phyloP scores from a whole-genome alignment of 1,140 invertebrate species.

The Achatina immaculata region DNA sequence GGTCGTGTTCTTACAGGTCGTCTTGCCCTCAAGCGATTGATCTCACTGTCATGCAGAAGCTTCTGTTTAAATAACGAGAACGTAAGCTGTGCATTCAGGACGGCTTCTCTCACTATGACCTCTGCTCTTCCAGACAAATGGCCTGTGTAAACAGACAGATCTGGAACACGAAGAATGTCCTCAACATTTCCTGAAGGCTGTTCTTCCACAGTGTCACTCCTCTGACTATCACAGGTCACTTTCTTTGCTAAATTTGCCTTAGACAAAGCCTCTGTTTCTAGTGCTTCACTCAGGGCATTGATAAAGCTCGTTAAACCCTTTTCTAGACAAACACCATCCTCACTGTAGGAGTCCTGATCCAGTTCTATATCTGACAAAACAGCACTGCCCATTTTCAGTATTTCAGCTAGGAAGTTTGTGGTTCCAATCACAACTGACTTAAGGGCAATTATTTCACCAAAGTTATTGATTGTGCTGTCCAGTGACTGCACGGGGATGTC shows the following conservation, averaged over 20 bases:
- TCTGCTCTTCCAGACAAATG: conserved; percentile 40
- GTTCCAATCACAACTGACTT: conserved; percentile 52
- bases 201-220: not conserved
- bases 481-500: conserved; percentile 47
- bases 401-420: conserved; percentile 48
- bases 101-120: conserved; percentile 56
- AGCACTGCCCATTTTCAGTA: conserved; percentile 49
- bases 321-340: conserved; percentile 33
- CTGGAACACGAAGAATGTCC: conserved; percentile 34
- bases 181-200: not conserved
- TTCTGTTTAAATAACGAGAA: conserved; percentile 63
- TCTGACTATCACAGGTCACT: not conserved
- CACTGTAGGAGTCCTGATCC: conserved; percentile 15
- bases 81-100: conserved; percentile 61
- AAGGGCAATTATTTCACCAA: conserved; percentile 55
- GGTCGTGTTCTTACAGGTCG: conserved; percentile 37
- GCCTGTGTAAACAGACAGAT: conserved; percentile 45
- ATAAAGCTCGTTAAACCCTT: conserved; percentile 40
- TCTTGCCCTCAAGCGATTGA: conserved; percentile 54
- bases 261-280: conserved; percentile 57
- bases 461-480: conserved; percentile 51
- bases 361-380: conserved; percentile 45
- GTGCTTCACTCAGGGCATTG: conserved; percentile 50
- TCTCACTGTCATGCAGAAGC: conserved; percentile 56
- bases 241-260: conserved; percentile 44